These are phyloP conservation scores for Arothron firmamentum DNA, from an alignment of 2,113 vertebrate genomes.

Conservation along the genomic window DNA sequence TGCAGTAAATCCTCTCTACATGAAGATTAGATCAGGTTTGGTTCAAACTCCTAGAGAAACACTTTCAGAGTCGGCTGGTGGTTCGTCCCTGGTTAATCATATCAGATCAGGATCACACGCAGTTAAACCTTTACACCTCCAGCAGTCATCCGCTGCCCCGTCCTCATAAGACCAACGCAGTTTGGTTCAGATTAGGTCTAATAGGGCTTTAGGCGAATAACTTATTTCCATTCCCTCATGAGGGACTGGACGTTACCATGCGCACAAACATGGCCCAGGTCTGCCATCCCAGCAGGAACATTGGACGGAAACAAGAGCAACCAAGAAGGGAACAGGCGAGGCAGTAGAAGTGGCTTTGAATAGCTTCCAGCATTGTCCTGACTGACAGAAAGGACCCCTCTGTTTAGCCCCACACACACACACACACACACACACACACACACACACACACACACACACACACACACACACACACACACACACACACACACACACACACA, in stretches of 20 bases:
- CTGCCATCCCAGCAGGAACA: slow-evolving; percentile 25
- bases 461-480: slow-evolving; percentile 16
- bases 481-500: slow-evolving; percentile 17
- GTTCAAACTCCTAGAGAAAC: not conserved
- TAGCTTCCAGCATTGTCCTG: slow-evolving; percentile 73
- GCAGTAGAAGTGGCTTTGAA: slow-evolving; percentile 68
- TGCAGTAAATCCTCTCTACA: not conserved
- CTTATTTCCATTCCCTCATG: not conserved
- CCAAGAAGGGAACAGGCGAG: slow-evolving; percentile 33
- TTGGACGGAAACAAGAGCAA: slow-evolving; percentile 38
- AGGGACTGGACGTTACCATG: too few species aligned
- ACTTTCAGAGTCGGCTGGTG: not conserved
- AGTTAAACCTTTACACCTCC: too few species aligned
- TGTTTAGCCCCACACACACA: slow-evolving; percentile 56
- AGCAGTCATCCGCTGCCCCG: too few species aligned
- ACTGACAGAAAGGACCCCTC: slow-evolving; percentile 70
- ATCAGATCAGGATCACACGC: too few species aligned
- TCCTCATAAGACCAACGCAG: too few species aligned
- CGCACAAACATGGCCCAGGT: slow-evolving; percentile 13
- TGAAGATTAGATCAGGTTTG: not conserved
- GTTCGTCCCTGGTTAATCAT: too few species aligned
- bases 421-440: slow-evolving; percentile 18
- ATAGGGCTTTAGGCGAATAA: too few species aligned
- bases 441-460: slow-evolving; percentile 19
- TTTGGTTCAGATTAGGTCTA: too few species aligned